Base-by-base conservation (phyloP, 2,113 vertebrate genomes). In the Sinosuthora webbiana region DNA sequence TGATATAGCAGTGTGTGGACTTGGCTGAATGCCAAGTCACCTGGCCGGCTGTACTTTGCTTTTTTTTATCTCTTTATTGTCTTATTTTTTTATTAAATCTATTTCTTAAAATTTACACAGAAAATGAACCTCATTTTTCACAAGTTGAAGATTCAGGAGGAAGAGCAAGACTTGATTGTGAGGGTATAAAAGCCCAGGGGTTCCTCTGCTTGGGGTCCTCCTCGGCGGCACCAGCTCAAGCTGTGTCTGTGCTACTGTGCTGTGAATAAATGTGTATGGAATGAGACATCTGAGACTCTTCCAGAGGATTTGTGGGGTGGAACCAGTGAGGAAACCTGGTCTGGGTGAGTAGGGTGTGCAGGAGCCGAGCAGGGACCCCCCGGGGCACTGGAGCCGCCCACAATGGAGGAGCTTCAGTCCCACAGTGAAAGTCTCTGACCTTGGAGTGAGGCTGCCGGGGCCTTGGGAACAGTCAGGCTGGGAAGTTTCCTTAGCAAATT, bases 351-450 rank as follows among this genome's bases (percentile, higher is more conserved):
- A 23, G 10, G 37, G 3, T 15, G 28, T 33, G n/a, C 56, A 60
- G 55, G 73, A 53, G 12, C 37, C 0, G 1, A 23, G 27, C 33
- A 15, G 75, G 41, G 41, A 41, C 19, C 27, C 24, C 11, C 35
- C 0, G 0, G 30, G 63, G 28, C 52, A 7, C 21, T 8, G 44
- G n/a, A 53, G 55, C 28, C 0, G 0, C 47, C 39, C 10, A 0
- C 0, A 2, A 9, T 16, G 39, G 28, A 53, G 55, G 11, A 11
- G 27, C 53, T 44, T 11, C 0, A 0, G 37, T 28, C 12, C 45
- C 23, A 15, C 30, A 6, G 24, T 7, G n/a, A 24, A 70, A 11
- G 13, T 20, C 56, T 12, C 42, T 30, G 45, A 8, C 31, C 33
- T 39, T 15, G 24, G 56, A 55, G 11, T 5, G 47, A 10, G n/a